Evolutionary conservation across 1,140 invertebrate species (phyloP), one percentile per base, ranked within the genome.

Genomic region (Drosophila funebris): DNA sequence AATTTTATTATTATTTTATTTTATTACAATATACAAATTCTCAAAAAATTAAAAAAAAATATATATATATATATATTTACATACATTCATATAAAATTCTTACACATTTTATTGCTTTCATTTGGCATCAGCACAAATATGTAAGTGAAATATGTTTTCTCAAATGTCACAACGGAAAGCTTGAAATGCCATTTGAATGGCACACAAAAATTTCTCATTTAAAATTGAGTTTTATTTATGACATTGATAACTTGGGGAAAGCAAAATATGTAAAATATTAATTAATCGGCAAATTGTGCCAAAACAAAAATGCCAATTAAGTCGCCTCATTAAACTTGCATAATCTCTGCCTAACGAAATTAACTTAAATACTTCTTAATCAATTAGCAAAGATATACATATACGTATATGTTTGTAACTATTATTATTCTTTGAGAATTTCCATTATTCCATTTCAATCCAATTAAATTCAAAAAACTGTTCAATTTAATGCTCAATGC

Each of bases 11-110:
- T 43, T 43, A 16, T 29, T 37, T 24, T 24, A 43, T 43, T 31
- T 43, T 43, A 31, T 43, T 43, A 31, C 8, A 44, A 57, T 57
- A n/a, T 57, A 5, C 36, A 29, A 24, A 24, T 54, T 54, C 22
- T 29, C 24, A 14, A n/a, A 6, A 29, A 29, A 33, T 11, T 14
- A 20, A 14, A 39, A 56, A 56, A 43, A 57, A n/a, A n/a, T n/a
- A n/a, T n/a, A n/a, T n/a, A n/a, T n/a, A n/a, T n/a, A n/a, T n/a
- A n/a, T n/a, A n/a, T n/a, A n/a, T n/a, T n/a, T n/a, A n/a, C n/a
- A n/a, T n/a, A n/a, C n/a, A n/a, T n/a, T n/a, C n/a, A n/a, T 24
- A 16, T 11, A 6, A 22, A 39, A 53, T 18, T 36, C 27, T 11
- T 16, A 3, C n/a, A 33, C 48, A 48, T 22, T 29, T 29, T 29